Base-by-base conservation (phyloP, 1,140 invertebrate genomes). In the Scylla paramamosain region DNA sequence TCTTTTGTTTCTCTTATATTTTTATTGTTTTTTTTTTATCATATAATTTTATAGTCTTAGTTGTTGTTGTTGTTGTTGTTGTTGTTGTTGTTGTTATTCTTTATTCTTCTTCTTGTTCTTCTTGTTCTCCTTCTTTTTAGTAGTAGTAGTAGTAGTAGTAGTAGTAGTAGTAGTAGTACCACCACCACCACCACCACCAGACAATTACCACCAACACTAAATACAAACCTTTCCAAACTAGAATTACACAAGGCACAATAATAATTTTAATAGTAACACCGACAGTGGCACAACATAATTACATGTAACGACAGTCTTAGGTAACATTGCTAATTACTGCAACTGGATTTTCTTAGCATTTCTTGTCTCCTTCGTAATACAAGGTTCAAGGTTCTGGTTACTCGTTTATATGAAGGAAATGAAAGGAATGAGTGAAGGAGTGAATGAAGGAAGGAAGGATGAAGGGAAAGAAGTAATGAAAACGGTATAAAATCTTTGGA, bases 121-220 rank as follows among this genome's bases (percentile, higher is more conserved):
- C 52, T 59, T 59, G 2, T 59, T 59, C 52, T 59, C 10, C 52
- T 59, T 59, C 52, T 59, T 59, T 8, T 59, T 77, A 77, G 39
- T 90, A 90, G 88, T 90, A 90, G 88, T 46, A 89, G 88, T 89
- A 89, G 39, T 39, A 89, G 91, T 92, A 92, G 91, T 59, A 92
- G 29, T 92, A 92, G n/a, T 92, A 67, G 91, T 92, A 82, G 25
- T 67, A 67, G 25, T 77, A 77, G 67, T 77, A 77, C 0, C 20
- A n/a, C 2, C 20, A 59, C 52, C 20, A 59, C 52, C n/a, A 31
- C 83, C 8, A 28, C 83, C 25, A n/a, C 83, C 25, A n/a, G n/a
- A 28, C 84, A 16, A 29, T 39, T 31, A 31, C 84, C 20, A 31
- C 84, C 20, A 31, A 39, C 39, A 39, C 39, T 84, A 28, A n/a